These are phyloP conservation scores for Erpornis zantholeuca DNA, from an alignment of 2,113 vertebrate genomes.

Conservation along the genomic window DNA sequence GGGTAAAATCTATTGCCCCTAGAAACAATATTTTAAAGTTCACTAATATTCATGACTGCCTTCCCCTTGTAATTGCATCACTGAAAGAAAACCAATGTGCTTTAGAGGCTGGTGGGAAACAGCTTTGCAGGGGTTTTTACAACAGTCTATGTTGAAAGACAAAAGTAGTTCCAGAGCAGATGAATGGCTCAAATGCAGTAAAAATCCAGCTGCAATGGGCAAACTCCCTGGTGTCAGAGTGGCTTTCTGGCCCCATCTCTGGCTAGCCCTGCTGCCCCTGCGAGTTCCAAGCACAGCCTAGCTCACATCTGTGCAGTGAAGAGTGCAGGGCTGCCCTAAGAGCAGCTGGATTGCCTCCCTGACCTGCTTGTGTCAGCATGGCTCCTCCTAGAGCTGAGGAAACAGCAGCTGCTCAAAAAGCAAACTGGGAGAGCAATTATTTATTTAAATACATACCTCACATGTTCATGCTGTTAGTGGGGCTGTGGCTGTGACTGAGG, in stretches of 20 bases:
- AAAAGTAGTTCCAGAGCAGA: neutral
- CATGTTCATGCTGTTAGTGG: accelerated
- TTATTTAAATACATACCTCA: neutral
- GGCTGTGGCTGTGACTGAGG: neutral
- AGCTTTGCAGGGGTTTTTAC: neutral
- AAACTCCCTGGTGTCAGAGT: neutral
- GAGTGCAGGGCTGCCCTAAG: accelerated
- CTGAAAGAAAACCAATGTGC: neutral
- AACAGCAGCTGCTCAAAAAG: neutral
- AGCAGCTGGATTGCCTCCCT: neutral
- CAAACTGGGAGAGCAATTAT: neutral
- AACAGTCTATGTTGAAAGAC: neutral
- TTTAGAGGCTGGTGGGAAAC: neutral
- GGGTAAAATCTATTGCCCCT: neutral
- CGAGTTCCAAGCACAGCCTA: no score
- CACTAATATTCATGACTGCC: neutral
- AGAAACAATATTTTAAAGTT: conserved; percentile 24
- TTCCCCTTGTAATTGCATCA: neutral
- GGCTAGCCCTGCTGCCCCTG: neutral
- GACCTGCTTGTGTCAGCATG: accelerated
- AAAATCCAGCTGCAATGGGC: neutral
- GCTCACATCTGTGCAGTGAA: neutral
- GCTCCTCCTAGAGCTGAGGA: neutral
- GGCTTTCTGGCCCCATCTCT: neutral
- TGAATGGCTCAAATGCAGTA: neutral